phyloP scores from a whole-genome alignment of 2,113 vertebrate genomes.

The Atlantisia rogersi region DNA sequence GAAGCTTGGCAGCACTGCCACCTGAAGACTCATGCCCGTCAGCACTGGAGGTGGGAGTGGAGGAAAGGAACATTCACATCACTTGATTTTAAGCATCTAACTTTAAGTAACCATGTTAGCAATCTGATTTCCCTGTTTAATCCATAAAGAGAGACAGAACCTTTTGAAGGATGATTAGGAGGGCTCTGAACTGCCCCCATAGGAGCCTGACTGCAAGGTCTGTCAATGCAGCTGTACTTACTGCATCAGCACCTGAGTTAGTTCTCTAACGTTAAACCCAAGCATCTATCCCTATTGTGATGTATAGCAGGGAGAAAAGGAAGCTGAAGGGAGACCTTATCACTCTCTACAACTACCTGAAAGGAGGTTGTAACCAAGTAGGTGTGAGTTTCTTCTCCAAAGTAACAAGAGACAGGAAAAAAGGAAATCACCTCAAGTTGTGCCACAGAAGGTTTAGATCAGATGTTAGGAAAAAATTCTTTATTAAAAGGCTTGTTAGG shows the following conservation, averaged over 20 bases:
- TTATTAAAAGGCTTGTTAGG: not conserved
- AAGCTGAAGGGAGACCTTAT: not conserved
- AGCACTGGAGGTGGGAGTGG: not conserved
- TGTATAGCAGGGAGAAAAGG: not conserved
- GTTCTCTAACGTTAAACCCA: not conserved
- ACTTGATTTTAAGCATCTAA: not conserved
- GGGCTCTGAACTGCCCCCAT: not conserved
- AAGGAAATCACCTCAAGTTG: not conserved
- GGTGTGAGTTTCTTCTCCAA: not conserved
- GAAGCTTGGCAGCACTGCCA: not conserved
- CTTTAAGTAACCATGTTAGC: not conserved
- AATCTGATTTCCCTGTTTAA: slow-evolving; percentile 2
- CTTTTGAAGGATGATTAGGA: not conserved
- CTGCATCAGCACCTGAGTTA: not conserved
- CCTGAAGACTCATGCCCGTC: not conserved
- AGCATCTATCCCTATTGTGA: not conserved
- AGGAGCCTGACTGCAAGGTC: not conserved
- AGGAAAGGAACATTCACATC: not conserved
- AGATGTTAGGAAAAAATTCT: not conserved
- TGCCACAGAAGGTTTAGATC: not conserved
- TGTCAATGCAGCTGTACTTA: not conserved
- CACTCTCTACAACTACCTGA: not conserved
- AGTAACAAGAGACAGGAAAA: not conserved
- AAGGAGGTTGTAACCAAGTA: not conserved
- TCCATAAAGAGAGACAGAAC: not conserved